Percentiles rank a stretch among this genome's conserved stretches.
These are phyloP conservation scores for Cryptocheilus praepositus DNA, from an alignment of 2,888 invertebrate genomes.

Conservation along the genomic window DNA sequence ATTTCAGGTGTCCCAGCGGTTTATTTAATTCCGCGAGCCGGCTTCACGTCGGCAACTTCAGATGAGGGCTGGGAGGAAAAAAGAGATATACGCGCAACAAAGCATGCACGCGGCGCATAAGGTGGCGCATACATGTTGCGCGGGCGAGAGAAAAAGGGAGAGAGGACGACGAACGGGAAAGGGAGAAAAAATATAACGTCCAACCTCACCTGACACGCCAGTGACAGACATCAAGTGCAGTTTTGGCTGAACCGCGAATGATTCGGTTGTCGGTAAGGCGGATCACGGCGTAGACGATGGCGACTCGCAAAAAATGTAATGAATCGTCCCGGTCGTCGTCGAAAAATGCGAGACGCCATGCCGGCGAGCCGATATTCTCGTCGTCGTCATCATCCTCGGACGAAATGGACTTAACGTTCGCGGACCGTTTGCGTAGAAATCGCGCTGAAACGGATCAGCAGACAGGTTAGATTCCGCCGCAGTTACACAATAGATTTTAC, in stretches of 20 bases:
- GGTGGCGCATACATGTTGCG: slow-evolving; percentile 16
- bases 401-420: slow-evolving; percentile 43
- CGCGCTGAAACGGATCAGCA: slow-evolving; percentile 42
- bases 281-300: slow-evolving; percentile 50
- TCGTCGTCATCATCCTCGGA: slow-evolving; percentile 60
- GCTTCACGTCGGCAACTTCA: slow-evolving; percentile 2
- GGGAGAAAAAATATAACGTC: slow-evolving; percentile 17
- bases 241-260: slow-evolving; percentile 43
- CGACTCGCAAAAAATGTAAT: slow-evolving; percentile 43
- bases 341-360: slow-evolving; percentile 27
- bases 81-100: not conserved
- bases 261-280: slow-evolving; percentile 42
- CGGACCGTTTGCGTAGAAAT: slow-evolving; percentile 39
- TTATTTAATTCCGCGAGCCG: not conserved
- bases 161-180: slow-evolving; percentile 19
- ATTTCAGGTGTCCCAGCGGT: not conserved
- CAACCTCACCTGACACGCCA: slow-evolving; percentile 42
- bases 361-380: slow-evolving; percentile 34
- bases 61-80: not conserved
- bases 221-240: slow-evolving; percentile 53
- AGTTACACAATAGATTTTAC: slow-evolving; percentile 11
- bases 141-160: slow-evolving; percentile 18
- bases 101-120: slow-evolving; percentile 9
- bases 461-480: slow-evolving; percentile 52
- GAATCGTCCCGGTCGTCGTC: slow-evolving; percentile 28